phyloP scores from a whole-genome alignment of 1,140 invertebrate genomes.

The Bombus superbus region DNA sequence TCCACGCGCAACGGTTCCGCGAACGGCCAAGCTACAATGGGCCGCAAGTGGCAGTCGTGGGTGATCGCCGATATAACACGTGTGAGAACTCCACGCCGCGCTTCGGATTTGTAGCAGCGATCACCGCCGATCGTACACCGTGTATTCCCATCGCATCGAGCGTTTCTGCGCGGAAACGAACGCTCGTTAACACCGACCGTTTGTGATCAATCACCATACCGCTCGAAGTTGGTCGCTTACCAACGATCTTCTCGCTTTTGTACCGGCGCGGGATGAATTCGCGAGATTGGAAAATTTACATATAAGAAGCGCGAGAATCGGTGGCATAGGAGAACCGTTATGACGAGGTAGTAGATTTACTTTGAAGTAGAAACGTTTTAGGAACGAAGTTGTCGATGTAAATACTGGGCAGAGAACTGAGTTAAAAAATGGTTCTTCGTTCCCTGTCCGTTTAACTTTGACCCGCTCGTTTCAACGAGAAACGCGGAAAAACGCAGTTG shows the following conservation, averaged over 20 bases:
- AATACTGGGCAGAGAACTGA: no score
- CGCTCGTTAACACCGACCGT: constrained; percentile 14
- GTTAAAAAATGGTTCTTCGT: no score
- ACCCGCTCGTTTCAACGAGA: no score
- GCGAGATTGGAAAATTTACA: constrained; percentile 8
- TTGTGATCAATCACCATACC: constrained; percentile 18
- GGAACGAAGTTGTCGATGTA: no score
- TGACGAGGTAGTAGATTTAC: no score
- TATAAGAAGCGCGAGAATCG: no score
- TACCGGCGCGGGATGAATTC: not conserved
- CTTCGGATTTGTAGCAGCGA: constrained; percentile 34
- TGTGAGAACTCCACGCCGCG: constrained; percentile 28
- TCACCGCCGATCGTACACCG: not conserved
- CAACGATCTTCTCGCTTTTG: not conserved
- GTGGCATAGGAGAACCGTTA: no score
- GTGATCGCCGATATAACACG: constrained; percentile 38
- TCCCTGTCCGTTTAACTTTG: no score
- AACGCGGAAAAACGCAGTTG: no score
- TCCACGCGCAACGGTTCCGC: constrained; percentile 59
- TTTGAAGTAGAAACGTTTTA: no score
- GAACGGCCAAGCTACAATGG: constrained; percentile 30
- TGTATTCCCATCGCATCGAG: constrained; percentile 9
- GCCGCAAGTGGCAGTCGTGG: constrained; percentile 27
- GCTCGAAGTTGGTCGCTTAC: not conserved
- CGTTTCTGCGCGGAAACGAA: not conserved